Percentiles rank a stretch among this genome's conserved stretches.
Evolutionary conservation across 1,140 invertebrate genomes (phyloP).

Genomic region (Tetramorium simillimum): DNA sequence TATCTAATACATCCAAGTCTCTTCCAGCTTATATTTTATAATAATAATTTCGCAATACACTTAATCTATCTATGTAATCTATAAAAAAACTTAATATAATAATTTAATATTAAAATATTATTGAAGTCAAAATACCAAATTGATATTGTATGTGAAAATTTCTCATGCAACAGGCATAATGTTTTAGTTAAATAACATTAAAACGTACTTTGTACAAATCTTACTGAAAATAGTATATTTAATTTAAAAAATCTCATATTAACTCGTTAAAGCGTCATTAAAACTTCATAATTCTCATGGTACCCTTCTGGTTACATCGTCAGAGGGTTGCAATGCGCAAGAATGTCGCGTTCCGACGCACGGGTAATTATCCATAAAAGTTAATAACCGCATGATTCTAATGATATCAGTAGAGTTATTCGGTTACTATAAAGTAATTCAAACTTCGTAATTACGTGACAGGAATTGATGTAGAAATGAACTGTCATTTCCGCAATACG

Average conservation of each 20-base stretch:
- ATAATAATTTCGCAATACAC: not conserved
- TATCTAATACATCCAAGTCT: not conserved
- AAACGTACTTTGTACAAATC: not conserved
- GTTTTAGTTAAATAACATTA: not conserved
- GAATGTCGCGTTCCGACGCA: conserved; percentile 9
- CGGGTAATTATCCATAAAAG: conserved; percentile 26
- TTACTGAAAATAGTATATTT: not conserved
- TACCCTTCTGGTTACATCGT: conserved; percentile 11
- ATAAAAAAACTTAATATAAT: not conserved
- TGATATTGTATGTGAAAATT: not conserved
- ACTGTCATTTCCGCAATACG: conserved; percentile 28
- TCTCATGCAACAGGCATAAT: not conserved
- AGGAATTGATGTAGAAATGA: conserved; percentile 28
- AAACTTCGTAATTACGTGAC: conserved; percentile 43
- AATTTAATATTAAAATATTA: not conserved
- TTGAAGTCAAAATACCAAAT: not conserved
- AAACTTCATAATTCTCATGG: not conserved
- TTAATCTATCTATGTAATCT: not conserved
- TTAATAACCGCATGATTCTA: conserved; percentile 30
- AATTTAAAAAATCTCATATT: conserved; percentile 7
- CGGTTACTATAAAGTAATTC: conserved; percentile 24
- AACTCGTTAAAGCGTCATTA: conserved; percentile 23
- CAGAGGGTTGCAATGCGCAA: conserved; percentile 7
- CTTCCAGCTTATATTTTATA: not conserved
- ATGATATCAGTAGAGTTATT: conserved; percentile 17